Percentiles rank a stretch among this genome's conserved stretches.
These are phyloP conservation scores for Hiodon alosoides DNA, from an alignment of 2,113 vertebrate genomes.

Conservation along the genomic window DNA sequence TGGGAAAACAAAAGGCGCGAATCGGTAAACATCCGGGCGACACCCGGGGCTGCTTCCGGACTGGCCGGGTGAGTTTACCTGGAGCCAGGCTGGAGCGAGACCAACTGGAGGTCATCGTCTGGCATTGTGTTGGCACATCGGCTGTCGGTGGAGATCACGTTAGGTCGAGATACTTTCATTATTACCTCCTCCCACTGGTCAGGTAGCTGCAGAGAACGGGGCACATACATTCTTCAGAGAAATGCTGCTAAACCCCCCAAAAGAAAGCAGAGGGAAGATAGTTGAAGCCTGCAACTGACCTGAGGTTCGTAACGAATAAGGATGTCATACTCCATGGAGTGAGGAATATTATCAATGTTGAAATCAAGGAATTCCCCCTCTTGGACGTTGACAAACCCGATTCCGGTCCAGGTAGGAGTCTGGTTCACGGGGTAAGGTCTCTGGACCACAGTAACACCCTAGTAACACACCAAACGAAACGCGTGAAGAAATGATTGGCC, in stretches of 20 bases:
- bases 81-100: constrained; percentile 82
- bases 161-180: constrained; percentile 76
- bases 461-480: background rate
- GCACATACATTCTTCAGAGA: constrained; percentile 2
- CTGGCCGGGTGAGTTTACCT: constrained; percentile 59
- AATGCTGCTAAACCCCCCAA: background rate
- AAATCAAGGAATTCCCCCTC: constrained; percentile 90
- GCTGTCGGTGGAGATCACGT: constrained; percentile 75
- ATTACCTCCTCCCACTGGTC: constrained; percentile 94
- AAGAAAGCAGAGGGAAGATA: constrained; percentile 2
- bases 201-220: constrained; percentile 66
- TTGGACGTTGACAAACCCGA: constrained; percentile 84
- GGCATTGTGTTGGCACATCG: constrained; percentile 89
- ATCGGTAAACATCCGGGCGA: background rate
- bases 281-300: constrained; percentile 54
- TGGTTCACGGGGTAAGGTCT: constrained; percentile 76
- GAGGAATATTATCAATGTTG: constrained; percentile 82
- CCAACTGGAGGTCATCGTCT: constrained; percentile 84
- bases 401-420: constrained; percentile 87
- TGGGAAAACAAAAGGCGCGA: constrained; percentile 44
- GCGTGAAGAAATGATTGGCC: background rate
- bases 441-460: constrained; percentile 78
- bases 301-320: constrained; percentile 93
- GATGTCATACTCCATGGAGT: constrained; percentile 93
- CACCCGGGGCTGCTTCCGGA: background rate